phyloP scores from a whole-genome alignment of 2,888 invertebrate species.

The Agrochola litura region DNA sequence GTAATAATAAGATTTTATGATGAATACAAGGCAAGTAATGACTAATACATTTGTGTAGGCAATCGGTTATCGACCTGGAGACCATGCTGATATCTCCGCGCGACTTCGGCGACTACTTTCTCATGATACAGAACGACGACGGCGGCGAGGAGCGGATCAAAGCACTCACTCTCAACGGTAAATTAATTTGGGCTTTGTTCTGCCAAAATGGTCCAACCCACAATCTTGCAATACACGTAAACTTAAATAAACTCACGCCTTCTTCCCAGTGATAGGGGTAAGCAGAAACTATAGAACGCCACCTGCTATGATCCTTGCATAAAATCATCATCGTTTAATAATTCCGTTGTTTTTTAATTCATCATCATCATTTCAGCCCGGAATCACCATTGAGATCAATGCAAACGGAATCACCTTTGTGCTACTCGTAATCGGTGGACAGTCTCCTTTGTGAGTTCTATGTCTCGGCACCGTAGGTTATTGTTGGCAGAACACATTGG shows the following conservation, averaged over 20 bases:
- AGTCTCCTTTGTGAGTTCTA: too few species aligned
- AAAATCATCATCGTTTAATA: background rate
- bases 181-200: background rate
- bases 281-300: background rate
- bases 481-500: too few species aligned
- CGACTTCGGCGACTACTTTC: conserved; percentile 81
- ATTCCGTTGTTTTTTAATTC: background rate
- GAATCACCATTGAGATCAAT: too few species aligned
- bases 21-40: too few species aligned
- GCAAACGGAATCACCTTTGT: too few species aligned
- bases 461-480: too few species aligned
- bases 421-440: too few species aligned
- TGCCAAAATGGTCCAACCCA: background rate
- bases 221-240: background rate
- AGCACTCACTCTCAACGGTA: conserved; percentile 70
- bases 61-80: conserved; percentile 72
- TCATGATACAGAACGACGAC: conserved; percentile 76
- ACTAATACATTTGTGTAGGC: conserved; percentile 62
- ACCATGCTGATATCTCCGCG: conserved; percentile 69
- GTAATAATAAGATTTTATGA: background rate
- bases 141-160: conserved; percentile 79
- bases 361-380: too few species aligned
- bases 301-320: too few species aligned
- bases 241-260: too few species aligned
- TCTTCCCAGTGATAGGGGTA: too few species aligned